Base-by-base conservation (phyloP, 2,113 vertebrate genomes). In the Okapia johnstoni region DNA sequence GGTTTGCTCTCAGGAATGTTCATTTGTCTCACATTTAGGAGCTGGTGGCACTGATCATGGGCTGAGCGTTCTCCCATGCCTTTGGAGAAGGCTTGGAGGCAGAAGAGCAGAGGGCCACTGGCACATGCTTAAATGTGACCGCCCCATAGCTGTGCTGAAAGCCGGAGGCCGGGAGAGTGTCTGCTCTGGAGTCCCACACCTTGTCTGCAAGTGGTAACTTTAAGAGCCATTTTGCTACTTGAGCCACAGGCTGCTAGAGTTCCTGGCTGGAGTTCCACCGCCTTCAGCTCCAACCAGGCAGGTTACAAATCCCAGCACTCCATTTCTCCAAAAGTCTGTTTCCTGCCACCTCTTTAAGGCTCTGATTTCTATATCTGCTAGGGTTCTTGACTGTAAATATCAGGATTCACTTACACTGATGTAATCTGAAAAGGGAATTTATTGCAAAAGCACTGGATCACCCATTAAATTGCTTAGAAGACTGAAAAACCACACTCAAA, bases 331-430 rank as follows among this genome's bases (percentile, higher is more conserved):
- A 84, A 55, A 50, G 55, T 61, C 40, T 93, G 36, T 83, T 88
- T 97, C 70, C 86, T 84, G 86, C 86, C 61, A 55, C 57, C 83
- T 23, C 50, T 46, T 70, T 77, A 89, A 94, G 79, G 79, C n/a
- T 88, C 83, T 81, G 36, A 19, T 86, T 93, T 96, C 96, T 73
- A 12, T 57, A 61, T 97, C 83, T 97, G 46, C 61, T 80, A 26
- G 19, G 23, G 30, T 36, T 88, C 87, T 86, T 95, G 91, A 66
- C 3, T 46, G 54, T 94, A 92, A 92, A 60, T 36, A 76, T 93
- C 93, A 95, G 76, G 33, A 84, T 60, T 88, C 43, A 30, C 96
- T 90, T 80, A 97, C 76, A 93, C 46, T 23, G 52, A 89, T 84
- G 50, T 17, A 10, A 90, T 93, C 61, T 87, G 85, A 85, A 90